Evolutionary conservation across 2,888 invertebrate species (phyloP), one percentile per base, ranked within the genome.

Genomic region (Hipparchia sbordonii): DNA sequence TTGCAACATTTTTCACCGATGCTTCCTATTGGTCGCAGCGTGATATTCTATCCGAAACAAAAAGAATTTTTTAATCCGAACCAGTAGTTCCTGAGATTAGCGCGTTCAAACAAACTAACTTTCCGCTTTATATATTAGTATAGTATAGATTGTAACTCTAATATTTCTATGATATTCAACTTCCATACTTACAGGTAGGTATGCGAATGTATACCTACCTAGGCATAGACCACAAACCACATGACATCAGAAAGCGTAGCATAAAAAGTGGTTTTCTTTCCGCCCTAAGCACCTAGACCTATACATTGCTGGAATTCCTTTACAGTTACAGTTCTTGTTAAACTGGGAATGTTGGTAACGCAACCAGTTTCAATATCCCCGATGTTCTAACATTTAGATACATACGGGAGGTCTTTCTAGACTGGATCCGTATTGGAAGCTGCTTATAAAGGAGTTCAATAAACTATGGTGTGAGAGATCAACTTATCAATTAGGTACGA

Each of bases 381-480:
- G 67, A 57, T 72, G 60, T 61, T n/a, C 63, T 48, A 65, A 52
- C 13, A 9, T 23, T 23, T 70, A 62, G 39, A 54, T 60, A 48
- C 67, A 63, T 60, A 65, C 45, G 39, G 57, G 39, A 65, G 76
- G 70, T 77, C 76, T 74, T 45, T 73, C 39, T 46, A 70, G 72
- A 72, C 48, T 79, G 75, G 76, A 13, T 56, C 12, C 74, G 51
- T 52, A 77, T 78, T 74, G 78, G 80, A 79, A 82, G 85, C 85
- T 87, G 88, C 89, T 85, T 80, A 39, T 39, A 82, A 76, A 56
- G 52, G 79, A 77, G 92, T 84, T 92, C 91, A 89, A 87, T 85
- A 87, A 88, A 89, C 92, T 84, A 73, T 85, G 84, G 87, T 80
- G 87, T 89, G 89, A 72, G 88, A 87, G 88, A 88, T 84, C 83